Percentiles rank a stretch among this genome's conserved stretches.
Evolutionary conservation across 2,113 vertebrate species (phyloP).

Genomic region (Eulemur macaco): DNA sequence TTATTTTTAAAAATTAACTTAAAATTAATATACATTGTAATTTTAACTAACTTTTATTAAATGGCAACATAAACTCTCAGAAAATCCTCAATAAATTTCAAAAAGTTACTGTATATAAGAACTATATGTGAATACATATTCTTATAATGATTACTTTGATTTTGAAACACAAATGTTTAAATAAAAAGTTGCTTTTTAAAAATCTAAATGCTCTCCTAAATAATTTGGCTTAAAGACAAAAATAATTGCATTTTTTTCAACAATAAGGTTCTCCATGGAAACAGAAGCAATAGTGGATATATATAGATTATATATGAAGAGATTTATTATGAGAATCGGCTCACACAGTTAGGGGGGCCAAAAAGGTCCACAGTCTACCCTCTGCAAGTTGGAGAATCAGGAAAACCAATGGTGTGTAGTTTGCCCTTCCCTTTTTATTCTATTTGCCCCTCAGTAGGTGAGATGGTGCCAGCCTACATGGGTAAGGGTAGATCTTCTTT

Average conservation of each 20-base stretch:
- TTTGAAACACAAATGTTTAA: neutral
- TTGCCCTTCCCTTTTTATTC: neutral
- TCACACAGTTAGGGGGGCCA: neutral
- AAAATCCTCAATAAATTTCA: neutral
- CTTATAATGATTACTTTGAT: neutral
- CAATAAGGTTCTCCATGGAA: neutral
- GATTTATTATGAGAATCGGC: neutral
- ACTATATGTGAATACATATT: neutral
- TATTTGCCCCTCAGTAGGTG: neutral
- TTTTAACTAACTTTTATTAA: neutral
- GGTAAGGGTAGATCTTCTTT: neutral
- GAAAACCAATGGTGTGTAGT: neutral
- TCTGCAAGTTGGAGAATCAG: neutral
- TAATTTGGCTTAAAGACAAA: neutral
- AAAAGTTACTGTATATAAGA: neutral
- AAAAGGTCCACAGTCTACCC: neutral
- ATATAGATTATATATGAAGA: neutral
- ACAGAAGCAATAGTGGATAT: neutral
- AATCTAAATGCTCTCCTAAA: neutral
- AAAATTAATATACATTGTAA: neutral
- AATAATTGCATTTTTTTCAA: neutral
- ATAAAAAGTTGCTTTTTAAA: neutral
- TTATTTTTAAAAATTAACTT: neutral
- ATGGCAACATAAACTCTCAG: neutral
- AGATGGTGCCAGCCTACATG: neutral